Evolutionary conservation across 2,113 vertebrate genomes (phyloP), one percentile per base, ranked within the genome.

Genomic region (Calyptomena viridis): DNA sequence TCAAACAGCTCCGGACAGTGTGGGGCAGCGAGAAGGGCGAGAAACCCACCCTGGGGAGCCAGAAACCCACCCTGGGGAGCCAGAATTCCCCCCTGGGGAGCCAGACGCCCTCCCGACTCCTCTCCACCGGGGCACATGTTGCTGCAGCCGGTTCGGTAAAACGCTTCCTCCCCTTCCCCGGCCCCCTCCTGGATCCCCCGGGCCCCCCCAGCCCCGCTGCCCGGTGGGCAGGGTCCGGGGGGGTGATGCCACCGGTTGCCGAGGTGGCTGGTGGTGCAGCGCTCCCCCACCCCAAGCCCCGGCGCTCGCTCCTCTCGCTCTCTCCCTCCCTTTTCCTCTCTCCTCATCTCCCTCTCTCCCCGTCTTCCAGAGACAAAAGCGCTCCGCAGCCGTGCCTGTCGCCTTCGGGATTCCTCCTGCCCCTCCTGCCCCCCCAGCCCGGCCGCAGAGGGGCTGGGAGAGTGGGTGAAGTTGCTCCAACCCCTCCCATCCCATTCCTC

Each of bases 1-100:
- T 98, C 98, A 86, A 97, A 97, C 94, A 96, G 93, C 96, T 88
- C 69, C 84, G 55, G 93, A 95, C 97, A 96, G 94, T 94, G 94
- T 96, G 49, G 68, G 30, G 18, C 71, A 49, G 63, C 40, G 40
- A 14, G 55, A 40, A 24, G 23, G 7, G 90, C 11, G 1, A 71
- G 87, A 15, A 8, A 53, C 44, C 73, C 58, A 68, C 95, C 71
- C 21, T 0, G 53, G 40, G 64, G 53, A 27, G 62, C 23, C 1
- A 63, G n/a, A n/a, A 53, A 27, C 13, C 73, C 22, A 62, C 74
- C 31, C 16, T 42, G 62, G 39, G 12, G 39, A 64, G 39, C 27
- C 39, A 42, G 60, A 40, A 31, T 39, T 19, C 62, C 62, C 28
- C 19, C 39, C 15, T 15, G 62, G 62, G 39, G 21, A 64, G 39